phyloP scores from a whole-genome alignment of 2,113 vertebrate species.

The Boleophthalmus pectinirostris region DNA sequence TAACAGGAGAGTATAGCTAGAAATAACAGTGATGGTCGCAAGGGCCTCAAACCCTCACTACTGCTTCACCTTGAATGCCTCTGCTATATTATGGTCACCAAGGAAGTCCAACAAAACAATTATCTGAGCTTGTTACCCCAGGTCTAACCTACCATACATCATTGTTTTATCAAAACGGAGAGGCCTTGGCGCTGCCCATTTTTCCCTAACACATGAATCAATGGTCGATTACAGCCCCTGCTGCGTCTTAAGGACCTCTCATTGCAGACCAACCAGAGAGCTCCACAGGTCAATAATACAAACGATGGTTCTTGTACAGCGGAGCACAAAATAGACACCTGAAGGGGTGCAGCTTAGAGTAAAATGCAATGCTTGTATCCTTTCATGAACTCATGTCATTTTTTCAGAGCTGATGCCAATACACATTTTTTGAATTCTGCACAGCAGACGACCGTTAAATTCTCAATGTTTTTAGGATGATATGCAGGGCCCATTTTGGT shows the following conservation, averaged over 20 bases:
- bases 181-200: constrained; percentile 10
- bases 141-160: constrained; percentile 30
- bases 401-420: too few species aligned
- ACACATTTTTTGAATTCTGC: too few species aligned
- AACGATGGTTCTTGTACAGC: constrained; percentile 26
- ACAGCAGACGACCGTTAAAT: too few species aligned
- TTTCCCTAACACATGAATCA: constrained; percentile 37
- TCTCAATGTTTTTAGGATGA: too few species aligned
- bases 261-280: constrained; percentile 17
- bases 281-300: constrained; percentile 24
- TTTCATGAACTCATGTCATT: too few species aligned
- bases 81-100: background rate
- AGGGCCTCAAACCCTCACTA: constrained; percentile 50
- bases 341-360: background rate
- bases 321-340: background rate
- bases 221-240: constrained; percentile 50
- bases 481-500: too few species aligned
- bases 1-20: background rate
- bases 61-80: constrained; percentile 55
- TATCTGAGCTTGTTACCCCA: constrained; percentile 41
- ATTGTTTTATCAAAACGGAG: constrained; percentile 63
- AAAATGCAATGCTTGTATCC: background rate
- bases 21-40: constrained; percentile 35
- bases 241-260: constrained; percentile 41
- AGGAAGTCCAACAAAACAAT: constrained; percentile 47